Base-by-base conservation (phyloP, 2,797 vertebrate genomes). In the Arremon aurantiirostris region DNA sequence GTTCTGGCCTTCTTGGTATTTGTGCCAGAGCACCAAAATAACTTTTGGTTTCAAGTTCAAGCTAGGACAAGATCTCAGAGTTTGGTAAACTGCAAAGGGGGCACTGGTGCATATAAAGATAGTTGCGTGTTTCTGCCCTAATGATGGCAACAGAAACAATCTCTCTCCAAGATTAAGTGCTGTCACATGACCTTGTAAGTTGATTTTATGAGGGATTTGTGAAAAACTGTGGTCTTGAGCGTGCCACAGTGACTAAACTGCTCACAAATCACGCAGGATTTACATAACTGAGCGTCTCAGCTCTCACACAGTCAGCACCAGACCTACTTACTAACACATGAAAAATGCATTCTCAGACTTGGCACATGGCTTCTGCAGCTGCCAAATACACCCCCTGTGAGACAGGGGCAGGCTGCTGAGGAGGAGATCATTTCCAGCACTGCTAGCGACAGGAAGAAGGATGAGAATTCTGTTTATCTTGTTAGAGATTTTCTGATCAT, bases 401-500 rank as follows among this genome's bases (percentile, higher is more conserved):
- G 95, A 93, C 34, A 35, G 66, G 77, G 84, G 86, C 92, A 92
- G 88, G 84, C 55, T 91, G 96, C 82, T 75, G 87, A 81, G 76
- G 75, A 86, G 84, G 94, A 89, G 90, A 94, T 86, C 34, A 78
- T 82, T 95, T 86, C 80, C 91, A 85, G 19, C 85, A 85, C 83
- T 92, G 82, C 83, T 32, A 85, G 89, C 2, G 39, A 95, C 91
- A 96, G 93, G 47, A 96, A 96, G 93, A 95, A 84, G 91, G 80
- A 97, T 94, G 93, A 93, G 82, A 90, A 86, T 82, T 49, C 87
- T 87, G 65, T 88, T 96, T 90, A 95, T 91, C 91, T 91, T 77
- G 85, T 94, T 93, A 94, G 87, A 79, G 91, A 85, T 82, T 93
- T 96, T 95, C 88, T 94, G 93, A 97, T 96, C 60, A 68, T 82